Evolutionary conservation across 1,140 invertebrate species (phyloP), one percentile per base, ranked within the genome.

Genomic region (Drosophila equinoxialis): DNA sequence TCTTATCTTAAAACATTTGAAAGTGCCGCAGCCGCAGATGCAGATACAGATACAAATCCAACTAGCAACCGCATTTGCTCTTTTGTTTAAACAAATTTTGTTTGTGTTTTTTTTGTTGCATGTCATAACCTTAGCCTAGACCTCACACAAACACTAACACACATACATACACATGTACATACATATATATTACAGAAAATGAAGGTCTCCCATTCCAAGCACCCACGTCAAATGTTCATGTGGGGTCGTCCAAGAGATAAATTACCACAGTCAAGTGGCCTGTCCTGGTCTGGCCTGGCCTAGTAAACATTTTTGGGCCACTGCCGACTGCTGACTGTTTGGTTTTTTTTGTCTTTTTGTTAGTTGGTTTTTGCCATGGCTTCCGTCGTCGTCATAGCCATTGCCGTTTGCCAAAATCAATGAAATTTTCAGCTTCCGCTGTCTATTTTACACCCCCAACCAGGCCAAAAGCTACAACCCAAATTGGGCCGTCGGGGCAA

Each of bases 41-140:
- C 76, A 79, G 83, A 77, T 87, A 80, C 79, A 84, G 83, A 51
- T 51, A 51, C 20, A 51, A 11, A 20, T 51, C 45, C 17, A 51
- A 48, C 45, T 48, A 48, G 45, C 45, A 48, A 51, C 7, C 17
- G 17, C 35, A 41, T 39, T 11, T 11, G 10, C n/a, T 66, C 65
- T 68, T 63, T 64, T 71, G 71, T 76, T 72, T 80, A 68, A 51
- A 68, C 83, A 69, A 83, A 86, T 68, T 74, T 79, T 33, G 65
- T 65, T 67, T 63, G 54, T 57, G 71, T 63, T 57, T 59, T 71
- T 41, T 65, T 57, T 55, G 58, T 57, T 71, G 57, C 80, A 83
- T 86, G 80, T 89, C 80, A 89, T 84, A 87, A 87, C 84, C 84
- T 87, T 89, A 74, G 84, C 77, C 83, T 89, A 87, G 83, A 89